A percentile compares a stretch with the other conserved stretches of the same genome.
Evolutionary conservation across 2,888 invertebrate species (phyloP).

Genomic region (Villa cingulata): DNA sequence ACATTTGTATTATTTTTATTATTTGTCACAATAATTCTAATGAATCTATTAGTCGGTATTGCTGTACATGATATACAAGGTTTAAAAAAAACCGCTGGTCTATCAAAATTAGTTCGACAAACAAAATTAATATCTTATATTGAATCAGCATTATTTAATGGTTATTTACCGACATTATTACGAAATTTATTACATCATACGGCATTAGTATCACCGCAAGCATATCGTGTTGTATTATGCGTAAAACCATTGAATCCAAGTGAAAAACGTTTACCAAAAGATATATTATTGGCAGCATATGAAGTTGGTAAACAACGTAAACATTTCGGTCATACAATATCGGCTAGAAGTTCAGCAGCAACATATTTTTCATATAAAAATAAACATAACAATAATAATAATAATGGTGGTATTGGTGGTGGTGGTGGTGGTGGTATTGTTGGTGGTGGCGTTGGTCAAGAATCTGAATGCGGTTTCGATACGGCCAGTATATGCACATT

Average conservation of each 20-base stretch:
- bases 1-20: constrained; percentile 67
- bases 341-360: constrained; percentile 48
- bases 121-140: constrained; percentile 78
- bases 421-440: no score
- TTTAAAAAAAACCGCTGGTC: constrained; percentile 68
- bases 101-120: constrained; percentile 70
- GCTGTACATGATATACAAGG: constrained; percentile 82
- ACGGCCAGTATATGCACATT: constrained; percentile 43
- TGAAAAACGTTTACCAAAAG: constrained; percentile 64
- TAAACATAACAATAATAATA: constrained; percentile 49
- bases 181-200: constrained; percentile 63
- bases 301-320: constrained; percentile 67
- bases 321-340: constrained; percentile 52
- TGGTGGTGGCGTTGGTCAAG: constrained; percentile 21
- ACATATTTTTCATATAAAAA: constrained; percentile 50
- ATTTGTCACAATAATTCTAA: constrained; percentile 72
- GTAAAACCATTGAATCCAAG: constrained; percentile 74
- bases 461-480: constrained; percentile 43
- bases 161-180: constrained; percentile 60
- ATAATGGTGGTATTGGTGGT: no score
- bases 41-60: constrained; percentile 76
- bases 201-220: constrained; percentile 66
- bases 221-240: constrained; percentile 65
- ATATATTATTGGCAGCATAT: constrained; percentile 66
- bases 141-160: constrained; percentile 67